Evolutionary conservation across 1,140 invertebrate genomes (phyloP), one percentile per base, ranked within the genome.

Genomic region (Brachystomella parvula): DNA sequence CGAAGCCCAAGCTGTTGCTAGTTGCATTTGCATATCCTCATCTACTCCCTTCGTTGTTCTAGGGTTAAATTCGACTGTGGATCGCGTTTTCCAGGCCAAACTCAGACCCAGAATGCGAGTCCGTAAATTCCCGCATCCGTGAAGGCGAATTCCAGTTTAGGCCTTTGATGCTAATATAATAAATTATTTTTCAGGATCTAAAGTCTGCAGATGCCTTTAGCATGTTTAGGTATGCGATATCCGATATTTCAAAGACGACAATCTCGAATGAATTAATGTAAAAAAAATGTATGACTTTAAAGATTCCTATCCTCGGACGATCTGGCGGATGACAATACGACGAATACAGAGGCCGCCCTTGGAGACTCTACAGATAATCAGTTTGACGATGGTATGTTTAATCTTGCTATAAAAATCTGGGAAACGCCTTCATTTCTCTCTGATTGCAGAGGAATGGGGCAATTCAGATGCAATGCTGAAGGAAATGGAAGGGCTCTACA

Each of bases 131-230:
- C n/a, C n/a, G n/a, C n/a, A n/a, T n/a, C n/a, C n/a, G n/a, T n/a
- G n/a, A n/a, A n/a, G n/a, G n/a, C n/a, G n/a, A n/a, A n/a, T n/a
- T n/a, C n/a, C n/a, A n/a, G n/a, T n/a, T n/a, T n/a, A n/a, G n/a
- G n/a, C n/a, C n/a, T n/a, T n/a, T n/a, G n/a, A n/a, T n/a, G n/a
- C n/a, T n/a, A n/a, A n/a, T n/a, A n/a, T n/a, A n/a, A n/a, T n/a
- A n/a, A n/a, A n/a, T n/a, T n/a, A n/a, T n/a, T 6, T 53, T 53
- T 53, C 49, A 53, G 49, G 49, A 53, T 53, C 49, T 53, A 6
- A 53, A 53, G 24, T 53, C 49, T 24, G 9, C 49, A 53, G 49
- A 53, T 53, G 21, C 9, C 21, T 53, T 53, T 53, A 24, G 49
- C 12, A 24, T 53, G 49, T 53, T 53, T 53, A 53, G 3, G 49